These are phyloP conservation scores for Drosophila neocordata DNA, from an alignment of 1,140 invertebrate species.

Conservation along the genomic window DNA sequence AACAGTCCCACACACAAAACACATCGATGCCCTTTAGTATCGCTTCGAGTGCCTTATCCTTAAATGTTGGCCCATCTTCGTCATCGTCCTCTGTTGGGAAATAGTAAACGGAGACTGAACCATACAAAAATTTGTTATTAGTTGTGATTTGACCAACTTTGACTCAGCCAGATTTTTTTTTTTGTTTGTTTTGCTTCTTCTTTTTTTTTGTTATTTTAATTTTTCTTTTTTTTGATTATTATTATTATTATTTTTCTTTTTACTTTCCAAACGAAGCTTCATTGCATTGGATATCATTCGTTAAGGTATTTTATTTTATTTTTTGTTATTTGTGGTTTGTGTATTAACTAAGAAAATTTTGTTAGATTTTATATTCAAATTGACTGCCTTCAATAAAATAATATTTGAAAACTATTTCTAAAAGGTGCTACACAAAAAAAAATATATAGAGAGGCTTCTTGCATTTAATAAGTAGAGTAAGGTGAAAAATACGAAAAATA, in stretches of 20 bases:
- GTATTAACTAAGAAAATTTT: slow-evolving; percentile 26
- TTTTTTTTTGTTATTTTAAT: slow-evolving; percentile 23
- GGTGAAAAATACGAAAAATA: too few species aligned
- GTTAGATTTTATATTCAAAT: background rate
- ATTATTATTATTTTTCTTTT: slow-evolving; percentile 20
- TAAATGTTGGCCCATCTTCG: slow-evolving; percentile 94
- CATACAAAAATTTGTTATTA: slow-evolving; percentile 85
- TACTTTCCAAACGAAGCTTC: slow-evolving; percentile 58
- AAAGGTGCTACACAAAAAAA: slow-evolving; percentile 5
- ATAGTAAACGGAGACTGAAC: slow-evolving; percentile 96
- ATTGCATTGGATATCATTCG: slow-evolving; percentile 79
- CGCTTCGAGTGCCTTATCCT: slow-evolving; percentile 90
- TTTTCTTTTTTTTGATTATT: slow-evolving; percentile 30
- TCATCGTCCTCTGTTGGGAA: slow-evolving; percentile 94
- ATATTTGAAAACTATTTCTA: background rate
- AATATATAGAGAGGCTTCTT: background rate
- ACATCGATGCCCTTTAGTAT: slow-evolving; percentile 93
- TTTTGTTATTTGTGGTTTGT: slow-evolving; percentile 34
- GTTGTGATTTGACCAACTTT: slow-evolving; percentile 85
- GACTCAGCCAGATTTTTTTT: slow-evolving; percentile 86
- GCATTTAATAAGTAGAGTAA: background rate
- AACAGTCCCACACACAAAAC: slow-evolving; percentile 99
- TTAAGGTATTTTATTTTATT: slow-evolving; percentile 48
- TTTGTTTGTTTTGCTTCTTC: slow-evolving; percentile 38
- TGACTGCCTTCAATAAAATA: background rate